Evolutionary conservation across 2,888 invertebrate genomes (phyloP).

Genomic region (Drosophila sordidapex): DNA sequence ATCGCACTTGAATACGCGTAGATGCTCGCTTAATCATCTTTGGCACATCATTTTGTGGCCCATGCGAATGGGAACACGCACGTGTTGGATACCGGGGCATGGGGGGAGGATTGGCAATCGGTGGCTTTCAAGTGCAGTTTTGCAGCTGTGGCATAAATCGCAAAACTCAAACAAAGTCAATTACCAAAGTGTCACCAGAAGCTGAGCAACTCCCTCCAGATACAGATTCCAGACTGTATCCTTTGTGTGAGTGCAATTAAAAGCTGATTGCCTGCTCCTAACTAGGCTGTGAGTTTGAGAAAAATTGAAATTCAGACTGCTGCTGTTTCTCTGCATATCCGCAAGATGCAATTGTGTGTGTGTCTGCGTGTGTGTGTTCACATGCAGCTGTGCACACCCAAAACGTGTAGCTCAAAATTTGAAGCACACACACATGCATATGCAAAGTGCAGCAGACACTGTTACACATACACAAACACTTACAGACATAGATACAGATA

Average conservation of each 20-base stretch:
- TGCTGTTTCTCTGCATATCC: constrained; percentile 49
- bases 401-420: constrained; percentile 76
- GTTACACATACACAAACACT: constrained; percentile 17
- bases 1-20: constrained; percentile 30
- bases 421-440: constrained; percentile 50
- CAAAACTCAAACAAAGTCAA: constrained; percentile 63
- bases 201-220: constrained; percentile 38
- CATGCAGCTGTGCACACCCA: constrained; percentile 70
- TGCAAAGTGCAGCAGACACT: constrained; percentile 5
- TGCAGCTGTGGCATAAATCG: constrained; percentile 35
- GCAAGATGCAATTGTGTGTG: constrained; percentile 55
- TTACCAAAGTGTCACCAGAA: constrained; percentile 62
- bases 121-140: constrained; percentile 26
- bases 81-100: background rate
- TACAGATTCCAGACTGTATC: constrained; percentile 7
- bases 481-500: constrained; percentile 23
- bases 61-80: constrained; percentile 29
- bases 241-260: constrained; percentile 75
- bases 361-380: constrained; percentile 21
- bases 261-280: constrained; percentile 81
- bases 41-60: constrained; percentile 63
- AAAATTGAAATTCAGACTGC: constrained; percentile 67
- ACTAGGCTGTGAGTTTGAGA: constrained; percentile 49
- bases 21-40: constrained; percentile 54
- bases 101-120: constrained; percentile 15